Evolutionary conservation across 1,140 invertebrate species (phyloP), one percentile per base, ranked within the genome.

Genomic region (Nomia melanderi): DNA sequence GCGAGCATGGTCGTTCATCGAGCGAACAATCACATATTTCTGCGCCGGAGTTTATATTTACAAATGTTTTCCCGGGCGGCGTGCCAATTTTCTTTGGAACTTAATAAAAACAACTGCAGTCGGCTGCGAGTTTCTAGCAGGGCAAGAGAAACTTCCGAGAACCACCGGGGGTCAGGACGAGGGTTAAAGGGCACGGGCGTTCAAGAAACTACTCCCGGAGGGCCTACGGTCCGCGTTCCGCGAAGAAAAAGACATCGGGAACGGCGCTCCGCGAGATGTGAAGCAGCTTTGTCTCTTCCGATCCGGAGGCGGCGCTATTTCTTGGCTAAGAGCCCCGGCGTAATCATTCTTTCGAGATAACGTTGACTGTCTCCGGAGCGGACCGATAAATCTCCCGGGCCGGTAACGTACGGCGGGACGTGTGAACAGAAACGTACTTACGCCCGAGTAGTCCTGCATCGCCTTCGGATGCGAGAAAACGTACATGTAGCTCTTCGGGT

Each of bases 401-500:
- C 33, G 2, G 23, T 62, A 62, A 62, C 33, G 33, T 33, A 62
- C 33, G 59, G 31, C 11, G n/a, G 20, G 36, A 65, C 63, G 29
- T 71, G 39, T 33, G 44, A 50, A 54, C 54, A 56, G 64, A 76
- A 66, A 78, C 65, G 78, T 66, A 90, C 90, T 90, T 86, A 91
- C 90, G 23, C 81, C 86, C 14, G 84, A 83, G 50, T 89, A 90
- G 69, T 92, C 89, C 69, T 90, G 86, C 79, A 91, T 88, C 29
- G 88, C 88, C 85, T 88, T 90, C 31, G 84, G 86, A 84, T 99
- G 96, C 53, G 95, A 94, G 88, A 98, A 98, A 31, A 98, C 96
- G 88, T 98, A 98, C 94, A 98, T 97, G 90, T 96, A 98, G 64
- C 95, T 95, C 81, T 95, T 94, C 1, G 94, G 93, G 91, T 96